phyloP scores from a whole-genome alignment of 2,888 invertebrate species.

The Beris morrisii region DNA sequence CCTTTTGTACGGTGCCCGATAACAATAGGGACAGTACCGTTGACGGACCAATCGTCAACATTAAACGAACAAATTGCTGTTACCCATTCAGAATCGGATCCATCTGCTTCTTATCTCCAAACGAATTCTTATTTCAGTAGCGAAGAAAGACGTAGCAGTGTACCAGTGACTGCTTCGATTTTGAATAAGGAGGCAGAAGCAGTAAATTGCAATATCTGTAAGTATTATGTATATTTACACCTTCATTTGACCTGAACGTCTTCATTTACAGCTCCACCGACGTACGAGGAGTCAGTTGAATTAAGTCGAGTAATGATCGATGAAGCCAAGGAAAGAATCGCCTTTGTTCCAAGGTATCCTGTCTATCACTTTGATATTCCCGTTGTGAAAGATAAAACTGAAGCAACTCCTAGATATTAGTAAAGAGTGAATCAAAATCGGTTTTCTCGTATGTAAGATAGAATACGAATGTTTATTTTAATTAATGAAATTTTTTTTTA shows the following conservation, averaged over 20 bases:
- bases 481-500: too few relatives aligned
- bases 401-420: too few relatives aligned
- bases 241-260: conserved; percentile 36
- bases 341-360: conserved; percentile 53
- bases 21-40: conserved; percentile 53
- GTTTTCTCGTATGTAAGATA: too few relatives aligned
- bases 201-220: neutral
- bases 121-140: too few relatives aligned
- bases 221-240: too few relatives aligned
- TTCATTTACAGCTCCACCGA: conserved; percentile 52
- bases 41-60: conserved; percentile 44
- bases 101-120: too few relatives aligned
- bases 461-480: too few relatives aligned
- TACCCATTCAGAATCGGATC: too few relatives aligned
- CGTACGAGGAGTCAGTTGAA: conserved; percentile 54
- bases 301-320: conserved; percentile 48
- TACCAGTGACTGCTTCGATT: conserved; percentile 28
- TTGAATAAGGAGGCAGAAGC: neutral
- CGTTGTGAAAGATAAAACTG: neutral
- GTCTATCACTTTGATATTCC: conserved; percentile 49
- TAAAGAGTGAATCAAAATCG: too few relatives aligned
- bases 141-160: too few relatives aligned
- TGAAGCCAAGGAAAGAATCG: conserved; percentile 48
- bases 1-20: conserved; percentile 50
- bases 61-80: neutral